phyloP scores from a whole-genome alignment of 1,140 invertebrate species.

The Linepithema humile region DNA sequence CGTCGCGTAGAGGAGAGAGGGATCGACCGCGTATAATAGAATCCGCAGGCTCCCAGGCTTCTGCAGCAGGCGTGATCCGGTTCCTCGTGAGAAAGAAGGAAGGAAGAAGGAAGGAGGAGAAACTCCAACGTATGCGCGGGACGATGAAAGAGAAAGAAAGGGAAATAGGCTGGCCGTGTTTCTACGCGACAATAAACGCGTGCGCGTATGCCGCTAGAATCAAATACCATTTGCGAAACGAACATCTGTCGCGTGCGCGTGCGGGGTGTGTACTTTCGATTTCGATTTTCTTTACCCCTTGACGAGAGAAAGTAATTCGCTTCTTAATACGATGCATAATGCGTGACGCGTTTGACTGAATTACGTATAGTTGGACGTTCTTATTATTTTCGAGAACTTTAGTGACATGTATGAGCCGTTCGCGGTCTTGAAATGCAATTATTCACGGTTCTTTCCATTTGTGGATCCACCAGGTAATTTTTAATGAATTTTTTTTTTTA shows the following conservation, averaged over 20 bases:
- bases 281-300: constrained; percentile 2
- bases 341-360: no score
- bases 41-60: background rate
- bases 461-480: background rate
- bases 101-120: background rate
- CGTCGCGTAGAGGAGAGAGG: constrained; percentile 1
- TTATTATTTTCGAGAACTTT: no score
- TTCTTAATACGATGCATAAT: background rate
- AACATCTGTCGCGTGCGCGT: constrained; percentile 30
- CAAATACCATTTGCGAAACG: constrained; percentile 31
- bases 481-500: background rate
- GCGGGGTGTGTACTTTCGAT: constrained; percentile 17
- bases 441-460: background rate
- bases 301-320: background rate
- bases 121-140: background rate
- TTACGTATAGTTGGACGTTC: no score
- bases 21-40: constrained; percentile 9
- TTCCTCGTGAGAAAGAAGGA: constrained; percentile 30
- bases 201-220: constrained; percentile 8
- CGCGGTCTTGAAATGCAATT: background rate
- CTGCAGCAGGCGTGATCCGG: constrained; percentile 7
- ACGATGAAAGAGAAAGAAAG: background rate
- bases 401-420: no score
- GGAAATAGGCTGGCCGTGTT: background rate
- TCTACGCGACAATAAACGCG: constrained; percentile 18